Base-by-base conservation (phyloP, 2,888 invertebrate genomes). In the Globia sparganii region DNA sequence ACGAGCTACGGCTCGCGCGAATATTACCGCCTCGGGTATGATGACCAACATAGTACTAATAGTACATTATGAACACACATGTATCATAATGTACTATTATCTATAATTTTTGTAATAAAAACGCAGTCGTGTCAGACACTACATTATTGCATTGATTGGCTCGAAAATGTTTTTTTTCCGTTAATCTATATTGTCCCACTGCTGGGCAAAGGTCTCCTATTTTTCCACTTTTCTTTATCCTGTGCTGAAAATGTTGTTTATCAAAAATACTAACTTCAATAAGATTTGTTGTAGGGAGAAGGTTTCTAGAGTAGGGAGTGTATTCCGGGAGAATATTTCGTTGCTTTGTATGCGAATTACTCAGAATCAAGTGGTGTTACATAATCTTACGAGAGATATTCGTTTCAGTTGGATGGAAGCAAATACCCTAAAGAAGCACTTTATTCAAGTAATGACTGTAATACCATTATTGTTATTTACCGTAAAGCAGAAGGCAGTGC, bases 401-500 rank as follows among this genome's bases (percentile, higher is more conserved):
- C 5, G 6, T 31, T 18, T n/a, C 40, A 18, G 9, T 31, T 15
- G n/a, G 15, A 67, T 25, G 21, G 34, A 72, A 37, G 31, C 2
- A 43, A 34, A n/a, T 15, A 46, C 4, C 11, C 34, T 58, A 59
- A 37, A 59, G 43, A 43, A 31, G 25, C 13, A 37, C 18, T 21
- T 15, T 53, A n/a, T 34, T 69, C 4, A 46, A 21, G 1, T 2
- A 46, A 70, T 46, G 4, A n/a, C 4, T 61, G 40, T 25, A n/a
- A n/a, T n/a, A 64, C 2, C 0, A 31, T 31, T 59, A 43, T 56
- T n/a, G 1, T 70, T 31, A 86, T 86, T 81, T 89, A 95, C 96
- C 96, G 94, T 65, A 96, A 91, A 13, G 95, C 93, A 1, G 95
- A 92, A 2, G 96, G 95, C 74, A 96, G 87, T 3, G 92, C 80